Base-by-base conservation (phyloP, 2,113 vertebrate species). In the Myanophis thanlyinensis region DNA sequence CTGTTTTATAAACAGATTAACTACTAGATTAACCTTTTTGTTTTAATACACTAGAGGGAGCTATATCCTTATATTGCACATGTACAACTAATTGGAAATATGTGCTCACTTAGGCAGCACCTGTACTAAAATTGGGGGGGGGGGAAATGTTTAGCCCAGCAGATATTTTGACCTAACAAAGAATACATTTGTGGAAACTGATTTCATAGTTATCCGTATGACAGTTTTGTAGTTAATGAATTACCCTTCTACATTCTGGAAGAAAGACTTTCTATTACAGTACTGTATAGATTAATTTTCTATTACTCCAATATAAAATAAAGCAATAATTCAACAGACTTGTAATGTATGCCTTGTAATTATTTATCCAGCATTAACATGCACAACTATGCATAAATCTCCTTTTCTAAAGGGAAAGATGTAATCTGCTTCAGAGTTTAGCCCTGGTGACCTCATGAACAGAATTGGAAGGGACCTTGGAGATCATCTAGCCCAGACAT, bases 41-140 rank as follows among this genome's bases (percentile, higher is more conserved):
- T 93, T 96, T 96, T 96, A 97, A 97, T 97, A 97, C 98, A 97
- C 98, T 98, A 98, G 98, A 93, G 98, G 97, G 98, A 97, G 98
- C 98, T 97, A 97, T 93, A 97, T 98, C 97, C 93, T 97, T 97
- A 97, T 92, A 95, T 92, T 96, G 96, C 88, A 89, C 94, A 94
- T 89, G 54, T 93, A 96, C 91, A 95, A 96, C 96, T 95, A 96
- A 84, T 87, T 91, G 52, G 2, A 59, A 40, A 80, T 40, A 73
- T 73, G n/a, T 80, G 6, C 67, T 40, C 2, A 18, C 67, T 73
- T 73, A 8, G 35, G 6, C 5, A 80, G 35, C 5, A 40, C 67
- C n/a, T 80, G 20, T 40, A 40, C 67, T 80, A 40, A 80, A 80
- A 40, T 80, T 80, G 62, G 2, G 9, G 52, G 1, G 18, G 4